Percentiles rank a stretch among this genome's conserved stretches.
These are phyloP conservation scores for Thymallus thymallus DNA, from an alignment of 2,113 vertebrate species.

Conservation along the genomic window DNA sequence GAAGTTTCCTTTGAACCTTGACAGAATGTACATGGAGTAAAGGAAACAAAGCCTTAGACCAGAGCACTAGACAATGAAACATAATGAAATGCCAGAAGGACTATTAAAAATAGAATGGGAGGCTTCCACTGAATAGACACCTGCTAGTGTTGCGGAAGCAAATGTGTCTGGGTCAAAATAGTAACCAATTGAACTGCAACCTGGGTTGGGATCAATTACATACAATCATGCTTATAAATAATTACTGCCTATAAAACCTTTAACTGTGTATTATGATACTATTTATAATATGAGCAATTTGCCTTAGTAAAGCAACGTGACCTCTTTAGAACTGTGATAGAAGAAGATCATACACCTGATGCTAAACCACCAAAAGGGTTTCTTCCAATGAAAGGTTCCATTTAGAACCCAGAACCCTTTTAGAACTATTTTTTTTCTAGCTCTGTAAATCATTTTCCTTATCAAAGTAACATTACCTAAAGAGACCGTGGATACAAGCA, in stretches of 20 bases:
- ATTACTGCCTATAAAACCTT: neutral
- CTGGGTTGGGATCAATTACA: neutral
- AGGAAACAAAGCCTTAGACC: neutral
- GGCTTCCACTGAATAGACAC: neutral
- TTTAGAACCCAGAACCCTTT: neutral
- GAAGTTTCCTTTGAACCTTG: conserved; percentile 6
- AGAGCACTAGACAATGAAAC: neutral
- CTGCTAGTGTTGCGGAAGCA: neutral
- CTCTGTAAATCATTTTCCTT: too few species aligned
- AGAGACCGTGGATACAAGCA: too few species aligned
- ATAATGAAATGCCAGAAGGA: neutral
- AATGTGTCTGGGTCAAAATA: neutral
- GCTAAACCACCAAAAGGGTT: neutral
- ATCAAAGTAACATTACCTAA: too few species aligned
- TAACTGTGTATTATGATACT: neutral
- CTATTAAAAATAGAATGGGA: neutral
- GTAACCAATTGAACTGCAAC: neutral
- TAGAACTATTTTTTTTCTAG: too few species aligned
- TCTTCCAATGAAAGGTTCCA: neutral
- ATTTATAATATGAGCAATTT: neutral
- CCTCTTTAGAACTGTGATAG: neutral
- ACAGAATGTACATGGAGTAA: neutral
- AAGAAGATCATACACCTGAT: neutral
- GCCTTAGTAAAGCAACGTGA: neutral
- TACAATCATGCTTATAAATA: too few species aligned